Conservation (phyloP, 2,113 vertebrate species). For the Brienomyrus brachyistius region DNA sequence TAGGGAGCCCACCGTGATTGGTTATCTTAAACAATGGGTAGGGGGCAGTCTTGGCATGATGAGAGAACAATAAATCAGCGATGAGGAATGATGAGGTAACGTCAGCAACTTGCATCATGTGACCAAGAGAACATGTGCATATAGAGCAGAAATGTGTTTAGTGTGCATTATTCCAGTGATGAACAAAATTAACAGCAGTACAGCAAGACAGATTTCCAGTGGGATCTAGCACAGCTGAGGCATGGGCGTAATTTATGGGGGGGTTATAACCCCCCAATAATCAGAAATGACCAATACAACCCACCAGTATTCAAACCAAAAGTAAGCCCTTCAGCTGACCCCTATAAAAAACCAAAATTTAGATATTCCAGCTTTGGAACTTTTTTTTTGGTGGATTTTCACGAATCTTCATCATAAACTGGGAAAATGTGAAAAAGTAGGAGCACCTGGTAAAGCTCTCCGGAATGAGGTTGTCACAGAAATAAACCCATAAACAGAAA, state of each 20-base stretch:
- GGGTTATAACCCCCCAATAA: too few species aligned
- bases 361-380: not conserved
- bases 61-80: constrained; percentile 42
- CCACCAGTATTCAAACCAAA: too few species aligned
- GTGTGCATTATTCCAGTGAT: constrained; percentile 19
- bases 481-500: not conserved
- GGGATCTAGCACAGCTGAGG: not conserved
- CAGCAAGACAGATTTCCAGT: not conserved
- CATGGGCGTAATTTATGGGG: too few species aligned
- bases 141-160: constrained; percentile 31
- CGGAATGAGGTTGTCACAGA: not conserved
- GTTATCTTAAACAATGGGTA: constrained; percentile 30
- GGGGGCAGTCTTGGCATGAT: constrained; percentile 25
- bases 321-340: too few species aligned
- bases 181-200: not conserved
- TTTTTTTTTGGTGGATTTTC: not conserved
- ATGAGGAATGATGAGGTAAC: constrained; percentile 49
- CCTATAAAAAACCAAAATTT: not conserved
- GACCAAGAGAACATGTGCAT: constrained; percentile 42
- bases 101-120: constrained; percentile 54
- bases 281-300: too few species aligned
- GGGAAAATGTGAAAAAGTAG: not conserved
- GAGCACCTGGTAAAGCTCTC: not conserved
- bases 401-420: not conserved
- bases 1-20: constrained; percentile 40